Percentiles rank a stretch among this genome's conserved stretches.
phyloP scores from a whole-genome alignment of 2,888 invertebrate genomes.

The Koerneria pararmatus region DNA sequence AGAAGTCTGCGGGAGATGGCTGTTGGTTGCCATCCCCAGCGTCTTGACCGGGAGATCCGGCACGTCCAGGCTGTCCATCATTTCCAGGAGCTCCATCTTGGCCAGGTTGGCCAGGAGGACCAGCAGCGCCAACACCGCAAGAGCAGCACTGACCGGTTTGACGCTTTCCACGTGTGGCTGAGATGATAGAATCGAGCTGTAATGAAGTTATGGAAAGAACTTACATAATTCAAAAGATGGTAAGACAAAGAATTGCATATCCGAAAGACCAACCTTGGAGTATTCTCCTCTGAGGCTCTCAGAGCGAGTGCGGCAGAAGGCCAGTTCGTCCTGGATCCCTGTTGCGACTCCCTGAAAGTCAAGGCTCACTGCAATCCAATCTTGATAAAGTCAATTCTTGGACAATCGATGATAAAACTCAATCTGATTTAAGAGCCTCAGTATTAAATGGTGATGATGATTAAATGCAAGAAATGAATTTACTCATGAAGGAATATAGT shows the following conservation, averaged over 20 bases:
- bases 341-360: too few relatives aligned
- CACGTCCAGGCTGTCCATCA: slow-evolving; percentile 39
- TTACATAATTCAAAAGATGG: too few relatives aligned
- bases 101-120: slow-evolving; percentile 34
- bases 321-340: slow-evolving; percentile 50
- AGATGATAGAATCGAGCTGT: slow-evolving; percentile 17
- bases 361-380: too few relatives aligned
- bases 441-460: too few relatives aligned
- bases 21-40: slow-evolving; percentile 31
- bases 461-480: too few relatives aligned
- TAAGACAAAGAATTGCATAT: too few relatives aligned
- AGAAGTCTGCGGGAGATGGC: slow-evolving; percentile 32
- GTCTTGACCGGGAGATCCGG: slow-evolving; percentile 32
- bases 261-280: slow-evolving; percentile 27
- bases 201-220: too few relatives aligned
- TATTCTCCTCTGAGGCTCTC: slow-evolving; percentile 49
- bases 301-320: slow-evolving; percentile 53
- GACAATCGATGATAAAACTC: too few relatives aligned
- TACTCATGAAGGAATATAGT: too few relatives aligned
- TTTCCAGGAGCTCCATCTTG: slow-evolving; percentile 30
- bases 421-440: too few relatives aligned
- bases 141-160: slow-evolving; percentile 35
- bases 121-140: slow-evolving; percentile 37
- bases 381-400: too few relatives aligned
- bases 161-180: slow-evolving; percentile 26